Base-by-base conservation (phyloP, 92 coral and sea anemone genomes). In the Muricea muricata region DNA sequence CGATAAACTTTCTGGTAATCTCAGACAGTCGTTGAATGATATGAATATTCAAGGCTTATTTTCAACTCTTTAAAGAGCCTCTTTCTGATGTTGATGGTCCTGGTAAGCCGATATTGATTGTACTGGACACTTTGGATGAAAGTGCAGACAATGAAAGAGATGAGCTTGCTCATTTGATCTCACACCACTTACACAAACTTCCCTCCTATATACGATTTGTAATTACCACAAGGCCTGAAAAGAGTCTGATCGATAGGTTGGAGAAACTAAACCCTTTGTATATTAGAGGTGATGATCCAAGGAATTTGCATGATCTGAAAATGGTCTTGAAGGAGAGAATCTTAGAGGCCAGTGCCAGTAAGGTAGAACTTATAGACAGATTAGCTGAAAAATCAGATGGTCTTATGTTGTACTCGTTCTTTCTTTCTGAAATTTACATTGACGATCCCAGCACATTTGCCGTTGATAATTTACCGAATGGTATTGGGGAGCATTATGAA, bases 381-480 rank as follows among this genome's bases (percentile, higher is more conserved):
- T 52, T 89, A 9, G 90, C 81, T 9, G 46, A 73, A 18, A 81
- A 89, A 71, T 91, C 93, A 12, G 87, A 91, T 21, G 97, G 97
- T 18, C 90, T 89, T n/a, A 88, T 93, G 90, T 58, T 93, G 66
- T 89, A 91, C 17, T 94, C 94, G 18, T 73, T 78, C 25, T 88
- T 85, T 61, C 65, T 91, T 3, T 76, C 85, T 23, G 85, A 93
- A 63, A 28, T 28, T 63, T 63, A 10, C 18, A 30, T 10, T 21
- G 79, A 81, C 41, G 68, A 14, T 0, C 77, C 58, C 55, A 30
- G 78, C 23, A 15, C 13, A 7, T 26, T 63, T 28, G 3, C 20
- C n/a, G 0, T 63, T 13, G 68, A 11, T 4, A 56, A 75, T 15
- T 91, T 93, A 26, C 97, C 97, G 8, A 50, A 50, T 39, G 94